Conservation (phyloP, 2,113 vertebrate genomes). For the Burhinus oedicnemus region DNA sequence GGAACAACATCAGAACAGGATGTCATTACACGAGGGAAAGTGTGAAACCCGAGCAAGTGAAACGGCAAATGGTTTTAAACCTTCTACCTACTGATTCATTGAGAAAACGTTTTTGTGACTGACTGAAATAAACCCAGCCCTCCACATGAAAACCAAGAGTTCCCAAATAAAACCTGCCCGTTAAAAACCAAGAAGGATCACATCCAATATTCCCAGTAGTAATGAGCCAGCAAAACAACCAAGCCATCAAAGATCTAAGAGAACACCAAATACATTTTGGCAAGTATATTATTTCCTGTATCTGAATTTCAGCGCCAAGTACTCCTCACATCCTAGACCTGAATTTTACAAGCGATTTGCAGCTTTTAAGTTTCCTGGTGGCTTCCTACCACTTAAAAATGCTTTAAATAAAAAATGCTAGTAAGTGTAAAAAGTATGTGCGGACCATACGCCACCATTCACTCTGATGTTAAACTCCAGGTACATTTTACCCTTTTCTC, state of each 20-base stretch:
- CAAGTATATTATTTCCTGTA: background rate
- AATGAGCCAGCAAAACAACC: constrained; percentile 1
- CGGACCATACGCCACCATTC: background rate
- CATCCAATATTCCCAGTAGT: background rate
- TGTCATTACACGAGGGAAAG: constrained; percentile 47
- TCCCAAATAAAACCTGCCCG: background rate
- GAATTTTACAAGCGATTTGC: background rate
- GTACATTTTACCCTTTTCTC: background rate
- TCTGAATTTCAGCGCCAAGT: background rate
- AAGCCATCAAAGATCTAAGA: background rate
- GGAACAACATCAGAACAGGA: constrained; percentile 51
- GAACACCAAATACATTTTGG: background rate
- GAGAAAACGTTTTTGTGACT: background rate
- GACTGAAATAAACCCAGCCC: background rate
- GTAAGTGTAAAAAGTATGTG: background rate
- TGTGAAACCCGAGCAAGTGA: constrained; percentile 37
- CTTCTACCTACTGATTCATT: background rate
- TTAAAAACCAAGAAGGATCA: constrained; percentile 1
- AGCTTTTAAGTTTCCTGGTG: constrained; percentile 6
- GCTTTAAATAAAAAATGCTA: background rate
- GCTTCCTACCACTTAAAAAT: background rate
- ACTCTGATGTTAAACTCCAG: background rate
- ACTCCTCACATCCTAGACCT: background rate
- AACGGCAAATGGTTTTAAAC: constrained; percentile 22
- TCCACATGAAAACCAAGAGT: background rate